Evolutionary conservation across 2,113 vertebrate species (phyloP), one percentile per base, ranked within the genome.

Genomic region (Dolichallabes microphthalmus): DNA sequence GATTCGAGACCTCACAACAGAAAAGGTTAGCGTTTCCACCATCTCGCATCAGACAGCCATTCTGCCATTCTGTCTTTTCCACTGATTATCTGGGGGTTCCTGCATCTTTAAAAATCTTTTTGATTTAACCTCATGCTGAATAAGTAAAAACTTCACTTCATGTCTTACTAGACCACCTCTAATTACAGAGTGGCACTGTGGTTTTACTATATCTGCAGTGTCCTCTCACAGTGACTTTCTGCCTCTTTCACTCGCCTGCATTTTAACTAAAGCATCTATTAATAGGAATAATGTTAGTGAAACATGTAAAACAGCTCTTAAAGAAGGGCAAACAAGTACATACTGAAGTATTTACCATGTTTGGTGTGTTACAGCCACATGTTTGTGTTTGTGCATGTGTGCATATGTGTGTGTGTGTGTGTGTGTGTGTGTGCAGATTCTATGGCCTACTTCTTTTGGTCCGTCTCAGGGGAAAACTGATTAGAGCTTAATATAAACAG

Each of bases 1-100:
- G 93, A 99, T 99, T 85, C 94, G 98, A 89, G 96, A 98, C 75
- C 92, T 99, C 78, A 95, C 98, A 57, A 97, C 97, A 69, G 98
- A 99, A 89, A 99, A 99, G 97, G 98, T 98, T 89, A 82, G 95
- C 0, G 17, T 53, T 27, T 39, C 75, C 14, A 7, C 45, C 27
- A n/a, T 22, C 17, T 25, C 27, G 12, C 35, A 2, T 25, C 69
- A 32, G 17, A 32, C 1, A 3, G 9, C 19, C 39, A 0, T n/a
- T 66, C 78, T 39, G 10, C 25, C 14, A 73, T 50, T 61, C 3
- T n/a, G 25, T 50, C 15, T 13, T 11, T 22, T 6, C 11, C 50
- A 50, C 55, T 77, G 60, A 82, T 39, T 58, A 69, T 68, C 83
- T 27, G 75, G 32, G 19, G 20, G 13, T 52, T 83, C 32, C 17